Evolutionary conservation across 2,113 vertebrate species (phyloP).

Genomic region (Mesembrinibis cayennensis): DNA sequence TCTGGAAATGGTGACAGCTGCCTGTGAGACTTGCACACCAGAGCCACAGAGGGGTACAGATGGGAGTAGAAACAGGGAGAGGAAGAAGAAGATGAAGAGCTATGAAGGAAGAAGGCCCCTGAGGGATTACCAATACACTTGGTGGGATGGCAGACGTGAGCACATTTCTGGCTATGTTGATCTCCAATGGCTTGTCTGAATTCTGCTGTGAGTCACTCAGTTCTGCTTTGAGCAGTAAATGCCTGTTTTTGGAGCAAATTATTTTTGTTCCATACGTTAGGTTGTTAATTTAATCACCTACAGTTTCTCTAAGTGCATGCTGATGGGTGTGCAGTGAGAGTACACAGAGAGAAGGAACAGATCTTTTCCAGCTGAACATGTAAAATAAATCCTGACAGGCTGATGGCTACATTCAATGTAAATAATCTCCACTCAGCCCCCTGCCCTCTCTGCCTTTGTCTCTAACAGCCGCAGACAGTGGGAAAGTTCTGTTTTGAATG

Average conservation of each 20-base stretch:
- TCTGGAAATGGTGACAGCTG: neutral
- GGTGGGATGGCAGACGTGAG: neutral
- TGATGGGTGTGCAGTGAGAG: neutral
- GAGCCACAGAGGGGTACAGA: neutral
- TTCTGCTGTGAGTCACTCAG: constrained; percentile 9
- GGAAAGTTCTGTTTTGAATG: neutral
- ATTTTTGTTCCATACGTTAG: constrained; percentile 8
- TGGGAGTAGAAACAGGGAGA: neutral
- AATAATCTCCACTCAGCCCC: neutral
- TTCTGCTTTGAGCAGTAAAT: neutral
- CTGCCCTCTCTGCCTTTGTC: neutral
- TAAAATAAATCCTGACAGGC: neutral
- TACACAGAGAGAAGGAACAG: neutral
- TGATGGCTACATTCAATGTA: neutral
- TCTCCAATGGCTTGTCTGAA: neutral
- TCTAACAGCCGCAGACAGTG: neutral
- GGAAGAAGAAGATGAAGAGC: neutral
- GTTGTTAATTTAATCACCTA: neutral
- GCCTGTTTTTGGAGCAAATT: neutral
- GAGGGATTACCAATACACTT: neutral
- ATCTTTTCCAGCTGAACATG: neutral
- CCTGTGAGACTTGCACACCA: neutral
- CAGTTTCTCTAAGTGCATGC: neutral
- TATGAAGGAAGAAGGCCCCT: neutral
- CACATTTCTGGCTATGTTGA: neutral